Conservation (phyloP, 2,113 vertebrate species). For the Halcyon malimbica region DNA sequence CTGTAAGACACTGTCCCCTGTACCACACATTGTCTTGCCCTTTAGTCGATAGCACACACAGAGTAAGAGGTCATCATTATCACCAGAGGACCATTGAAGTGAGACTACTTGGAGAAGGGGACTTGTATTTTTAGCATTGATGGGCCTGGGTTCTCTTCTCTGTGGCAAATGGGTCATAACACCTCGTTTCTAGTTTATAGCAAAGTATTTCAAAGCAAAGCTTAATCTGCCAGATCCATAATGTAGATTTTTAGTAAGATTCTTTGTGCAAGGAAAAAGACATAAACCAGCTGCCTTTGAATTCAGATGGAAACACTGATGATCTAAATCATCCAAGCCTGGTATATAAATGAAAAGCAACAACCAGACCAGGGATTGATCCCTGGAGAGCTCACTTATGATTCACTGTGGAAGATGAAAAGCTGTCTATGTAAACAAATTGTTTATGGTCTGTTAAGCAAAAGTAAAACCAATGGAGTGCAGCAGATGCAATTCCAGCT, state of each 20-base stretch:
- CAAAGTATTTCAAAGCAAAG: neutral
- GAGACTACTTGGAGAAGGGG: neutral
- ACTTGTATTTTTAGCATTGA: neutral
- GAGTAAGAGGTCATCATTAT: neutral
- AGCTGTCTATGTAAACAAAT: conserved; percentile 67
- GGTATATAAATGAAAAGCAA: conserved; percentile 36
- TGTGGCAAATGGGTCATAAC: neutral
- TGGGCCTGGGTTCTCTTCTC: neutral
- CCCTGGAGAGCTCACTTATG: conserved; percentile 20
- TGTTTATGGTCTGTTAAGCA: conserved; percentile 63
- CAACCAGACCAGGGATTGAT: conserved; percentile 24
- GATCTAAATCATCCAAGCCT: conserved; percentile 43
- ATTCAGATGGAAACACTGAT: conserved; percentile 1
- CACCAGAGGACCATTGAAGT: neutral
- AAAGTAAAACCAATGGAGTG: conserved; percentile 39
- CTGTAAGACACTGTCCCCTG: neutral
- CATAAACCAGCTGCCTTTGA: conserved; percentile 39
- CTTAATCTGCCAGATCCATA: neutral
- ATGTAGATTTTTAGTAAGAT: conserved; percentile 4
- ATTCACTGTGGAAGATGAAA: conserved; percentile 50
- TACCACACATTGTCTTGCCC: neutral
- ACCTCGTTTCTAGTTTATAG: neutral
- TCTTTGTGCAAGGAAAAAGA: neutral
- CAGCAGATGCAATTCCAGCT: conserved; percentile 44
- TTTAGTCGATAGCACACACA: neutral